Evolutionary conservation across 2,113 vertebrate genomes (phyloP), one percentile per base, ranked within the genome.

Genomic region (Hoplias malabaricus): DNA sequence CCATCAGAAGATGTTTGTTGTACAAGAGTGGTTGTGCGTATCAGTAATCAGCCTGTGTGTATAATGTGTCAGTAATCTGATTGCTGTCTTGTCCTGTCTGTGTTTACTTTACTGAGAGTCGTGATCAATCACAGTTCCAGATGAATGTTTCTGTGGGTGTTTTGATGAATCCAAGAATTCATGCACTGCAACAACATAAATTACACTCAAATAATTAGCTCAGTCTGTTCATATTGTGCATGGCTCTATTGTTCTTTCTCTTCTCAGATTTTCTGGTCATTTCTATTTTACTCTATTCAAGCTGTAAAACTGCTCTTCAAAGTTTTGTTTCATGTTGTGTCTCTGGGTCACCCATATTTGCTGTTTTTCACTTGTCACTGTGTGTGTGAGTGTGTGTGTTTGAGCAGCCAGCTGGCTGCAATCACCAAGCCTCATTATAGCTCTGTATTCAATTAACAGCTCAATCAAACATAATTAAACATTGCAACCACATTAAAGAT

Each of bases 381-480:
- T n/a, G n/a, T n/a, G n/a, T n/a, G n/a, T n/a, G 13, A 13, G 25
- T 76, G 33, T 63, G 77, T 79, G 77, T 79, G 81, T 59, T 77
- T 76, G 46, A 73, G 29, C 31, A 66, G 59, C 16, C 62, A 42
- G 61, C 84, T 88, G 84, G 76, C 80, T 76, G 63, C 78, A 83
- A 88, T 89, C 82, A 89, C 68, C 42, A 68, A 65, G 31, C 69
- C 78, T 19, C 14, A 70, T 85, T 73, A n/a, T 75, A 81, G 71
- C 50, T 86, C 80, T 80, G 78, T 16, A 63, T 42, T 13, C 80
- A 83, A 89, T 86, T 86, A 88, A 73, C 72, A 81, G 63, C 83
- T 85, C 77, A 83, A 86, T 85, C 83, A 87, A 84, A 82, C 75
- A 81, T 80, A 84, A 82, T 87, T 83, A 87, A 53, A 43, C 81